Evolutionary conservation across 2,888 invertebrate genomes (phyloP).

Genomic region (Linnaemya tessellans): DNA sequence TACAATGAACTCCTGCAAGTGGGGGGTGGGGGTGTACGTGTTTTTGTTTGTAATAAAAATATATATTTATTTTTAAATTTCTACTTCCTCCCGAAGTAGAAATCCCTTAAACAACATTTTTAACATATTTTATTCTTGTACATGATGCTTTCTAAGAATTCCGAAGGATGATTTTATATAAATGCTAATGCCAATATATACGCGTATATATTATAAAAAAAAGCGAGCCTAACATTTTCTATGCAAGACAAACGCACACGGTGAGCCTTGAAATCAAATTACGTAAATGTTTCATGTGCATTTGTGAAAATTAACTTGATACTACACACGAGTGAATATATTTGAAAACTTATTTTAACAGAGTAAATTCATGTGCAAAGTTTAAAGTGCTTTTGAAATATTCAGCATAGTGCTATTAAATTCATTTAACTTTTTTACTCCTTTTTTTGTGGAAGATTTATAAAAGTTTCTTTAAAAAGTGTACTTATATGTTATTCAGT

Average conservation of each 20-base stretch:
- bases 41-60: background rate
- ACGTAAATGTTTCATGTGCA: background rate
- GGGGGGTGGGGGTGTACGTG: background rate
- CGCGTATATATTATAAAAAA: background rate
- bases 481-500: no score
- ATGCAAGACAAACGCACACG: slow-evolving; percentile 62
- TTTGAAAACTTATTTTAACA: background rate
- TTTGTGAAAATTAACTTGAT: background rate
- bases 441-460: no score
- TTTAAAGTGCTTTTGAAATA: no score
- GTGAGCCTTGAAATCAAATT: slow-evolving; percentile 57
- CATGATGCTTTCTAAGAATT: slow-evolving; percentile 16
- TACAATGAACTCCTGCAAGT: background rate
- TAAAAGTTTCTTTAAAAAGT: no score
- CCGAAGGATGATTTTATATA: background rate
- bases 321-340: background rate
- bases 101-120: background rate
- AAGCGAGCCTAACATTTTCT: slow-evolving; percentile 22
- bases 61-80: no score
- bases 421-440: no score
- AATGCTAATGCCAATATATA: slow-evolving; percentile 9
- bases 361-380: background rate
- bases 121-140: slow-evolving; percentile 13
- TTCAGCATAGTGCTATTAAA: no score
- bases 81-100: background rate